These are phyloP conservation scores for Drosophila virilis DNA, from an alignment of 1,140 invertebrate genomes.

Conservation along the genomic window DNA sequence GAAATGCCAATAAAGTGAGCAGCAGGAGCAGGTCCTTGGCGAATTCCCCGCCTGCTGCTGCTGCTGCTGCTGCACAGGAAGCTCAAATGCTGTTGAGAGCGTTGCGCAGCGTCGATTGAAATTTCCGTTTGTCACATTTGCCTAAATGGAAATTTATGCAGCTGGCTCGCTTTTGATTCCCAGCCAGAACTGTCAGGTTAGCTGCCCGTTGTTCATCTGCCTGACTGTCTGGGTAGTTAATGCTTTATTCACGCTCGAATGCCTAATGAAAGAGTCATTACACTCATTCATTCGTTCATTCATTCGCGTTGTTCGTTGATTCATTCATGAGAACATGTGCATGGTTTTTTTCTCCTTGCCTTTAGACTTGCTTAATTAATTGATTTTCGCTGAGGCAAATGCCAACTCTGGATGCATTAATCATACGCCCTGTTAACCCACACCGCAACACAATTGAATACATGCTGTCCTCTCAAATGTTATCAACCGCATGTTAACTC, in stretches of 20 bases:
- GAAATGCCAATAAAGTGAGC: slow-evolving; percentile 60
- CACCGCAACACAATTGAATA: slow-evolving; percentile 1
- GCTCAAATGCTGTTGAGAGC: slow-evolving; percentile 60
- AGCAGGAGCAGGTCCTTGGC: slow-evolving; percentile 49
- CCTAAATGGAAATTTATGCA: slow-evolving; percentile 82
- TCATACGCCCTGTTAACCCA: slow-evolving; percentile 63
- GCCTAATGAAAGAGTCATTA: slow-evolving; percentile 78
- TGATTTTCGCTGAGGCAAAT: slow-evolving; percentile 61
- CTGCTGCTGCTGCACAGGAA: slow-evolving; percentile 44
- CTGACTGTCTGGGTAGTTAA: slow-evolving; percentile 49
- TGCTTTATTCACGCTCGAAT: slow-evolving; percentile 74
- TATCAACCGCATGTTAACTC: not conserved
- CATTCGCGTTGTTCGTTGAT: slow-evolving; percentile 17
- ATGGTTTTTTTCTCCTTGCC: slow-evolving; percentile 18
- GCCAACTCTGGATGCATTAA: slow-evolving; percentile 51
- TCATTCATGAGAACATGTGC: slow-evolving; percentile 56
- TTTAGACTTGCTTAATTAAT: slow-evolving; percentile 59
- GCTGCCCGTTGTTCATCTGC: not conserved
- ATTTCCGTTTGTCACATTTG: slow-evolving; percentile 82
- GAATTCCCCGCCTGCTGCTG: slow-evolving; percentile 28
- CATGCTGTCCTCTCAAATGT: slow-evolving; percentile 11
- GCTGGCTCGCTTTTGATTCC: slow-evolving; percentile 18
- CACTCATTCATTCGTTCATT: slow-evolving; percentile 73
- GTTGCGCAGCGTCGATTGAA: slow-evolving; percentile 64
- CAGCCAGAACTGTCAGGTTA: not conserved